Evolutionary conservation across 1,140 invertebrate genomes (phyloP).

Genomic region (Drosophila varians): DNA sequence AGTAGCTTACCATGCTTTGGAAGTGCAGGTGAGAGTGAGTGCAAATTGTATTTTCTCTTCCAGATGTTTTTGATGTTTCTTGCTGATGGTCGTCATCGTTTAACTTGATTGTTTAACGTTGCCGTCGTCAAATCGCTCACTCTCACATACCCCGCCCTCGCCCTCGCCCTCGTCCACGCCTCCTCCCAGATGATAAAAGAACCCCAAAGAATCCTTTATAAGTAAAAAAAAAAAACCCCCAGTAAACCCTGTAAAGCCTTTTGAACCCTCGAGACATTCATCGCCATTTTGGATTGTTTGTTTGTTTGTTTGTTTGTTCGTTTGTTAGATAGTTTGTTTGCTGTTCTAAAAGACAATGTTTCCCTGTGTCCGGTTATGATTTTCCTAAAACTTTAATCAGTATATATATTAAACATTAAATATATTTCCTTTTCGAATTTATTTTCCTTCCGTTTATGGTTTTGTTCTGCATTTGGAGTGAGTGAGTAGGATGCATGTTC

Average conservation of each 20-base stretch:
- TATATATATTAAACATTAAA: too few species aligned
- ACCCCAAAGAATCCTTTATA: neutral
- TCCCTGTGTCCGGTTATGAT: conserved; percentile 20
- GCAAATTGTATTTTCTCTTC: conserved; percentile 78
- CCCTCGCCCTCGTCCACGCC: too few species aligned
- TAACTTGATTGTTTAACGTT: conserved; percentile 73
- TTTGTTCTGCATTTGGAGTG: conserved; percentile 14
- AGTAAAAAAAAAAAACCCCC: neutral
- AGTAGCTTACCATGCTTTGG: conserved; percentile 99
- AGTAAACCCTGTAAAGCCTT: neutral
- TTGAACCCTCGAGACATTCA: conserved; percentile 9
- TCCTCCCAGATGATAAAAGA: neutral
- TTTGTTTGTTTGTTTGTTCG: conserved; percentile 30
- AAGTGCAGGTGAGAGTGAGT: conserved; percentile 95
- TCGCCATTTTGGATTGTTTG: conserved; percentile 48
- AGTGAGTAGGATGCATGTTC: conserved; percentile 12
- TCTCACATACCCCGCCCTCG: conserved; percentile 27
- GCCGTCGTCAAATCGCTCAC: conserved; percentile 71
- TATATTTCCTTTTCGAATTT: neutral
- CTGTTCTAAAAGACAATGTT: conserved; percentile 33
- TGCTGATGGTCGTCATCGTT: conserved; percentile 78
- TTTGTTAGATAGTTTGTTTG: conserved; percentile 36
- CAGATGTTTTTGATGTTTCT: conserved; percentile 73
- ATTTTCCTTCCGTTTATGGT: neutral
- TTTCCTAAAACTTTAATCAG: neutral